Base-by-base conservation (phyloP, 1,140 invertebrate species). In the Trichogramma pretiosum region DNA sequence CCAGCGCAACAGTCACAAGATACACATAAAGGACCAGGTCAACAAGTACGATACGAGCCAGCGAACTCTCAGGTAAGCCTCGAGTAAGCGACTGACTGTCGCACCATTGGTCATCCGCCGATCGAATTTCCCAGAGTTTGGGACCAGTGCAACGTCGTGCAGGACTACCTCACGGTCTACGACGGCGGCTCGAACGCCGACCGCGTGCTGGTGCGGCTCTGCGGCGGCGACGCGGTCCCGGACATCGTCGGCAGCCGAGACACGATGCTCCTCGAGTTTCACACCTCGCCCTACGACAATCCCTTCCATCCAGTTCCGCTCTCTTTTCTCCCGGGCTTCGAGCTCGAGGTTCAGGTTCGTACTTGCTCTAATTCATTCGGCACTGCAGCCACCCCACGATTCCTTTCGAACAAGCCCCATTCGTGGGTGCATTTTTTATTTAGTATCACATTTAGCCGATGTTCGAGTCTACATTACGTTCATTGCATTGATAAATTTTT, bases 101-200 rank as follows among this genome's bases (percentile, higher is more conserved):
- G n/a, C n/a, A n/a, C n/a, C n/a, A n/a, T n/a, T n/a, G n/a, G n/a
- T n/a, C n/a, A n/a, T n/a, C n/a, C n/a, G n/a, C n/a, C n/a, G n/a
- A n/a, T n/a, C n/a, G n/a, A n/a, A n/a, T n/a, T n/a, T 62, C 65
- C 43, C 63, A 86, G 83, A 64, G 81, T 85, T 16, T 86, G 84
- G 82, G 83, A 86, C 70, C 81, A 85, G 63, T 87, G 84, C 62
- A 85, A 87, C 63, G 77, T 83, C 47, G 82, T 85, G 19, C 84
- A 86, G 63, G 86, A 88, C 68, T 86, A 86, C 62, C 67, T 88
- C 48, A 85, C 85, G 17, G 83, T 90, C 48, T 86, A 85, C 70
- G 87, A 90, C 58, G 87, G 87, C 0, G 77, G 78, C n/a, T 80
- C 80, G 2, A 75, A 77, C 11, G 75, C 76, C 17, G 82, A 84